Conservation (phyloP, 2,888 invertebrate genomes). For the Sinohyriopsis cumingii region DNA sequence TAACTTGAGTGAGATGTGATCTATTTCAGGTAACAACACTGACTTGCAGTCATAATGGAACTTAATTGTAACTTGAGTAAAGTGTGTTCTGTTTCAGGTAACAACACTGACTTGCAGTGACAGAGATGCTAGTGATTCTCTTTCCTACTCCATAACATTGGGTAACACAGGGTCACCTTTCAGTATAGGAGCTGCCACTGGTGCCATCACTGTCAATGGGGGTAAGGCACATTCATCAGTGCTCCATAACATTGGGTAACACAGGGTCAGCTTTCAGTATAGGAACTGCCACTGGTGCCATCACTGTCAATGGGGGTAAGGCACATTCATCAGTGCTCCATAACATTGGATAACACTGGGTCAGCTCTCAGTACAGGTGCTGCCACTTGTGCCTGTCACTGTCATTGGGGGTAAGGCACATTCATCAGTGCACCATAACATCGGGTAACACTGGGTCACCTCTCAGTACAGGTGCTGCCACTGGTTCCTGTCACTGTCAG, state of each 20-base stretch:
- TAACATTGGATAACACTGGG: no score
- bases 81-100: conserved; percentile 23
- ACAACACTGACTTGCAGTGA: conserved; percentile 44
- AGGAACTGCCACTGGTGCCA: no score
- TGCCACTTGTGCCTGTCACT: conserved; percentile 31
- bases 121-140: conserved; percentile 34
- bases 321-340: background rate
- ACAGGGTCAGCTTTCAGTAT: no score
- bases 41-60: conserved; percentile 23
- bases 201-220: conserved; percentile 28
- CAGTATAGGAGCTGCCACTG: conserved; percentile 22
- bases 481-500: conserved; percentile 35
- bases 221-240: no score
- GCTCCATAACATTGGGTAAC: no score
- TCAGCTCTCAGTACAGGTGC: no score
- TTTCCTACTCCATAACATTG: conserved; percentile 30
- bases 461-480: background rate
- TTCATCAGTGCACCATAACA: background rate
- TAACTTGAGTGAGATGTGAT: no score
- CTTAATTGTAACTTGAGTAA: no score
- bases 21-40: conserved; percentile 34
- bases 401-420: no score
- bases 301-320: no score
- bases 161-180: conserved; percentile 35
- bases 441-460: no score